phyloP scores from a whole-genome alignment of 2,797 vertebrate species.

The Platyrinchus mystaceus region DNA sequence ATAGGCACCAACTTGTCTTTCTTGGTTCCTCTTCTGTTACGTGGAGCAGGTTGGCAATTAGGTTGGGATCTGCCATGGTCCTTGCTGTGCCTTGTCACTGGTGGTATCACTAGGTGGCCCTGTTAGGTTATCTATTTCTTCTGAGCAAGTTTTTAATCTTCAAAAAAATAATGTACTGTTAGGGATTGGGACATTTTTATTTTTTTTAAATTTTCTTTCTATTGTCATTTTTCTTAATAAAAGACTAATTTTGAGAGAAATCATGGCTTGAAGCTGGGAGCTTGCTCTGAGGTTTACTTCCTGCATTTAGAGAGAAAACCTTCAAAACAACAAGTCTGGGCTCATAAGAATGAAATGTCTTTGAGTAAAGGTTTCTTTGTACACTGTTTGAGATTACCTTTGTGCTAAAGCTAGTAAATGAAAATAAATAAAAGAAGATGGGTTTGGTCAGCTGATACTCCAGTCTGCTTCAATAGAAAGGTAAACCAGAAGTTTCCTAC shows the following conservation, averaged over 20 bases:
- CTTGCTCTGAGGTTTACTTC: background rate
- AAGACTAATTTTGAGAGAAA: background rate
- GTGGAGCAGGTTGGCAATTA: background rate
- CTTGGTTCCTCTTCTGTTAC: background rate
- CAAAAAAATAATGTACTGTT: background rate
- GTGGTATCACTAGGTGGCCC: slow-evolving; percentile 7
- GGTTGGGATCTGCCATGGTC: background rate
- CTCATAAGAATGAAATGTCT: background rate
- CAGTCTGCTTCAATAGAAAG: background rate
- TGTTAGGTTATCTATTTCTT: background rate
- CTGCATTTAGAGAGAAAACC: background rate
- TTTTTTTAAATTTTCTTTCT: too few species aligned
- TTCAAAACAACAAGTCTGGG: background rate
- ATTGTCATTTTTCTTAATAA: background rate
- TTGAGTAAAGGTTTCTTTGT: background rate
- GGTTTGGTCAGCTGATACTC: background rate
- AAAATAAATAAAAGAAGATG: background rate
- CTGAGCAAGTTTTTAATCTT: background rate
- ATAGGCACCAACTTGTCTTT: too few species aligned
- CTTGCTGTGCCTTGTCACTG: background rate
- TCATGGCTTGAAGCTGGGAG: background rate
- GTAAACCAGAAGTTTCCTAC: background rate
- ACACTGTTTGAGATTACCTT: background rate
- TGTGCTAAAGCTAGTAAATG: background rate
- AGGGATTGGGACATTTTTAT: fast-evolving